phyloP scores from a whole-genome alignment of 2,888 invertebrate genomes.

The Dichetophora obliterata region DNA sequence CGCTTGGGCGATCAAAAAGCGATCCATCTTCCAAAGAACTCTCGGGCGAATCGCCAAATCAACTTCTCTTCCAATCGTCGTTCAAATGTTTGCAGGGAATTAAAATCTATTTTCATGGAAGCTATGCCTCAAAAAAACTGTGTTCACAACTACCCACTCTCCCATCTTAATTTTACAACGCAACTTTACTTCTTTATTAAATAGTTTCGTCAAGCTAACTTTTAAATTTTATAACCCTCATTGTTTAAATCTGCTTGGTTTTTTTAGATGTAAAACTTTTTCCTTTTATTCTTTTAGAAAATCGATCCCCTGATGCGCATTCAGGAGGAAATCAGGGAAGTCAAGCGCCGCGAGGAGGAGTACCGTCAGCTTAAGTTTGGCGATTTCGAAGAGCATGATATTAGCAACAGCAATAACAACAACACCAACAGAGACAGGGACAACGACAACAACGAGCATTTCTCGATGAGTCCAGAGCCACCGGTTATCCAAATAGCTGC shows the following conservation, averaged over 20 bases:
- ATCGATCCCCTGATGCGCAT: slow-evolving; percentile 84
- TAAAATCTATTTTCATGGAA: no score
- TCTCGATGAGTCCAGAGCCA: slow-evolving; percentile 43
- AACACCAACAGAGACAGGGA: slow-evolving; percentile 36
- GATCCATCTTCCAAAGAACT: no score
- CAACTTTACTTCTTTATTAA: no score
- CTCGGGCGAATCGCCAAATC: no score
- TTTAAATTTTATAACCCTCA: no score
- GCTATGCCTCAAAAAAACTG: no score
- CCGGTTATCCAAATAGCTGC: background rate
- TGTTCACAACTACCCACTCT: no score
- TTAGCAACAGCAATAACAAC: slow-evolving; percentile 41
- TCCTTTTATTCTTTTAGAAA: slow-evolving; percentile 71
- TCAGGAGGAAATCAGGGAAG: slow-evolving; percentile 90
- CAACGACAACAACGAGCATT: slow-evolving; percentile 42
- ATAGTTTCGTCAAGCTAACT: no score
- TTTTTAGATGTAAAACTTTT: background rate
- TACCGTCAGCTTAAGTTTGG: slow-evolving; percentile 72
- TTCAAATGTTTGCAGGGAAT: no score
- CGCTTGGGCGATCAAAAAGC: no score
- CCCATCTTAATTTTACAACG: no score
- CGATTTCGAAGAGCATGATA: slow-evolving; percentile 47
- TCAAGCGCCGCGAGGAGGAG: slow-evolving; percentile 86
- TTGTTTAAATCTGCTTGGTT: background rate
- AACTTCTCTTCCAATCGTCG: no score